Conservation (phyloP, 2,113 vertebrate genomes). For the Gavia stellata region DNA sequence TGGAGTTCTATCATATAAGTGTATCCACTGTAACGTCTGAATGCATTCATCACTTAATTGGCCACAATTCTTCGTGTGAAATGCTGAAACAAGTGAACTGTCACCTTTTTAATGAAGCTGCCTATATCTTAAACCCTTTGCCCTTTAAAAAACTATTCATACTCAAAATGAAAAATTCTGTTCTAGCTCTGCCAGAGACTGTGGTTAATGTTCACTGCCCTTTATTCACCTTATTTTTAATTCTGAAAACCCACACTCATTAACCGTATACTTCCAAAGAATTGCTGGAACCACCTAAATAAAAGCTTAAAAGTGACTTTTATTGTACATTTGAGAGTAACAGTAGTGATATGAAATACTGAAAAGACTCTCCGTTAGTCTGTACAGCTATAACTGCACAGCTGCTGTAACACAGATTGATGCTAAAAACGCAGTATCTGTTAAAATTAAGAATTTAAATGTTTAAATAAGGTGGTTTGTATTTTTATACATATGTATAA, state of each 20-base stretch:
- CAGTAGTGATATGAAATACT: neutral
- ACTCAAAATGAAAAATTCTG: constrained; percentile 48
- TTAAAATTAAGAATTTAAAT: neutral
- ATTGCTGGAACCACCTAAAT: constrained; percentile 30
- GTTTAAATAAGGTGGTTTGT: neutral
- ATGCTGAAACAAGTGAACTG: constrained; percentile 54
- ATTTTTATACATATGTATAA: neutral
- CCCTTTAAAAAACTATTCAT: constrained; percentile 45
- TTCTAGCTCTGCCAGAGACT: constrained; percentile 30
- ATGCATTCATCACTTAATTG: constrained; percentile 24
- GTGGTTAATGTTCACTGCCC: constrained; percentile 54
- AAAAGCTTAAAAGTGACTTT: constrained; percentile 32
- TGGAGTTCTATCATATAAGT: neutral
- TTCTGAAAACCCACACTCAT: constrained; percentile 51
- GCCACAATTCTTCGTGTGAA: constrained; percentile 33
- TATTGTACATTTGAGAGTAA: neutral
- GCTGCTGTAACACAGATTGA: neutral
- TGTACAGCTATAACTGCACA: neutral
- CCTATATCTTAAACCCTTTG: constrained; percentile 39
- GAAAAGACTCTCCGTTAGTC: neutral
- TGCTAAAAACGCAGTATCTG: neutral
- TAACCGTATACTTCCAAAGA: neutral
- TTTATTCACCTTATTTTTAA: constrained; percentile 52
- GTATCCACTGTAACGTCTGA: constrained; percentile 13
- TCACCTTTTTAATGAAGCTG: constrained; percentile 51